These are phyloP conservation scores for Cossypha caffra DNA, from an alignment of 2,797 vertebrate genomes.

Conservation along the genomic window DNA sequence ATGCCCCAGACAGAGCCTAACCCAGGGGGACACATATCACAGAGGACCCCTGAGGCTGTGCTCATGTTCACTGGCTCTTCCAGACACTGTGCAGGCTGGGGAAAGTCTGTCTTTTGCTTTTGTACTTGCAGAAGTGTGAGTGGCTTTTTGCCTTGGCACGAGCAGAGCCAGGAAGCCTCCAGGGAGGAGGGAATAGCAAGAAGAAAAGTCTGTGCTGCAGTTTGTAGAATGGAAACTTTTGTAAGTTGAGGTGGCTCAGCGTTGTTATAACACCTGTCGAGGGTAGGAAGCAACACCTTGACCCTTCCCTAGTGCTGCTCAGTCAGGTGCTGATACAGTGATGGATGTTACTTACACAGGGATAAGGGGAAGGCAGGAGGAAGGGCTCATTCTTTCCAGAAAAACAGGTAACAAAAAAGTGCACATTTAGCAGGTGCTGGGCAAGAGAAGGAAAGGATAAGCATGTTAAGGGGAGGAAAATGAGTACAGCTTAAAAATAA, in stretches of 20 bases:
- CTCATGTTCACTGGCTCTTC: rapidly evolving
- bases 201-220: rapidly evolving
- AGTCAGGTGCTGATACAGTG: constrained; percentile 7
- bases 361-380: neutral
- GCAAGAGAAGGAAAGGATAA: neutral
- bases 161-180: neutral
- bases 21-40: neutral
- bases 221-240: constrained; percentile 3
- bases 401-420: neutral
- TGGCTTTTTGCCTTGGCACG: neutral
- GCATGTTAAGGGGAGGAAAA: neutral
- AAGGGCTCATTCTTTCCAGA: neutral
- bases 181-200: neutral
- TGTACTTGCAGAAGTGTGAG: neutral
- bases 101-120: neutral
- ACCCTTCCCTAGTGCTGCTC: neutral
- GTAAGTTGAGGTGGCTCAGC: neutral
- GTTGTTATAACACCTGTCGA: neutral
- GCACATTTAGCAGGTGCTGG: neutral
- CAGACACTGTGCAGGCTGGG: rapidly evolving
- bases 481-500: neutral
- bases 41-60: neutral
- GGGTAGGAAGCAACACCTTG: neutral
- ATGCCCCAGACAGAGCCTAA: neutral
- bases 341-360: constrained; percentile 32